These are phyloP conservation scores for Poecile montanus DNA, from an alignment of 2,797 vertebrate species.

Conservation along the genomic window DNA sequence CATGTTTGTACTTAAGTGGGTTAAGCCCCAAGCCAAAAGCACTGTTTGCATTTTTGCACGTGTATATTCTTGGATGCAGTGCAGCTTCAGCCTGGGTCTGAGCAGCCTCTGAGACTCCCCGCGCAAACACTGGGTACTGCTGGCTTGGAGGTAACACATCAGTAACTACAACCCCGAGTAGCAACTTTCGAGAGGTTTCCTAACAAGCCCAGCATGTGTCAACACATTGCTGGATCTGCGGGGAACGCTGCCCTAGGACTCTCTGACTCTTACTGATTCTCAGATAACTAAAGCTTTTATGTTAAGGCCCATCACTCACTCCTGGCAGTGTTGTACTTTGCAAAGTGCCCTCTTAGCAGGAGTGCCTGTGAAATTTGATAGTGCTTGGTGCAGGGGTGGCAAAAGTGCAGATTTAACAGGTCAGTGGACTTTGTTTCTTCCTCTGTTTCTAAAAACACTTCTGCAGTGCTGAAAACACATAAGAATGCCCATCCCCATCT, in stretches of 20 bases:
- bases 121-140: not conserved
- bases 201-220: not conserved
- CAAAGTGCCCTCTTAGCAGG: not conserved
- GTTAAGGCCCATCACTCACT: not conserved
- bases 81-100: not conserved
- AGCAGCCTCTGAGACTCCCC: not conserved
- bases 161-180: not conserved
- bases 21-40: not conserved
- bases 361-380: not conserved
- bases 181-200: not conserved
- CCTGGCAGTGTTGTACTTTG: not conserved
- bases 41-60: not conserved
- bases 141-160: not conserved
- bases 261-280: not conserved
- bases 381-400: not conserved
- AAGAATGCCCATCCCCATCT: not conserved
- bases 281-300: not conserved
- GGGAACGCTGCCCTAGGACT: not conserved
- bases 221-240: not conserved
- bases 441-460: not conserved
- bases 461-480: not conserved
- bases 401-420: not conserved
- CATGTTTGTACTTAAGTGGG: not conserved
- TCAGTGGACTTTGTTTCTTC: not conserved
- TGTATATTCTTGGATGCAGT: not conserved